Percentiles rank a stretch among this genome's conserved stretches.
These are phyloP conservation scores for Melopsittacus undulatus DNA, from an alignment of 2,797 vertebrate species.

Conservation along the genomic window DNA sequence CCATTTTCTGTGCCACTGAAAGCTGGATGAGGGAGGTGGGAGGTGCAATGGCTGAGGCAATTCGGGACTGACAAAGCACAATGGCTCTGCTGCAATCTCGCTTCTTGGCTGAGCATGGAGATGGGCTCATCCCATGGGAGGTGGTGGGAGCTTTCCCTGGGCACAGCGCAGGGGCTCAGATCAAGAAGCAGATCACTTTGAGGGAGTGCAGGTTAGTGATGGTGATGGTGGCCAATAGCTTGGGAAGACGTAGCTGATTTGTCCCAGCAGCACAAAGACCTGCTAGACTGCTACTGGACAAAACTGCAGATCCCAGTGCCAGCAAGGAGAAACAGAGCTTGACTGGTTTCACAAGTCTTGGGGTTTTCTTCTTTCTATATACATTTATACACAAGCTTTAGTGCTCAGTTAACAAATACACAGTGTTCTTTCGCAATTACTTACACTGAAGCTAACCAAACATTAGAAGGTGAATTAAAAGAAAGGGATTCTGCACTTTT, in stretches of 20 bases:
- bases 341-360: not conserved
- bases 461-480: not conserved
- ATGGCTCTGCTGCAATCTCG: not conserved
- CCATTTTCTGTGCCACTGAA: not conserved
- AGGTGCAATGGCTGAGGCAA: not conserved
- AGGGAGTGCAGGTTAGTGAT: not conserved
- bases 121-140: not conserved
- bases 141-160: not conserved
- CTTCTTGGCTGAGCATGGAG: not conserved
- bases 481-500: not conserved
- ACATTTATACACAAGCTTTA: not conserved
- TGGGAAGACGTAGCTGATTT: not conserved
- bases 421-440: not conserved
- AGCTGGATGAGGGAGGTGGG: not conserved
- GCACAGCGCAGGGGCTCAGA: not conserved
- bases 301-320: not conserved
- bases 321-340: not conserved
- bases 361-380: not conserved
- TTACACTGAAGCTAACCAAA: not conserved
- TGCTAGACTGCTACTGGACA: not conserved
- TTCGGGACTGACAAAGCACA: not conserved
- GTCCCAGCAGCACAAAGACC: not conserved
- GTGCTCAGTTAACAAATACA: not conserved
- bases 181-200: not conserved
- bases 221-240: not conserved